Conservation (phyloP, 2,888 invertebrate species). For the Neoitamus cyanurus region DNA sequence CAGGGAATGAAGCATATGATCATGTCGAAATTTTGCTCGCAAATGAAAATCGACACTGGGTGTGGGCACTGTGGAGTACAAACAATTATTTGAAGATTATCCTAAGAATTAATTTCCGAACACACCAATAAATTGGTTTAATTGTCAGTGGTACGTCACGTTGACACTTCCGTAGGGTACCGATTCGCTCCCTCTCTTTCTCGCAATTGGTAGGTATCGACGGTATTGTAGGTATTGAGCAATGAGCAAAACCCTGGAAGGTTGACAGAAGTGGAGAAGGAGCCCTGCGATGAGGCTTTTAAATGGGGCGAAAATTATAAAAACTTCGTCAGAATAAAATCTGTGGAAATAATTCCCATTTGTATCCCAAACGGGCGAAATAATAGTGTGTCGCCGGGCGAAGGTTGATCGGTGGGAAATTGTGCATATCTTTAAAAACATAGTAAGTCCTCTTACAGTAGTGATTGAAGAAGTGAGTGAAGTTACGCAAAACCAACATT, state of each 20-base stretch:
- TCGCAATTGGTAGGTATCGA: too few species aligned
- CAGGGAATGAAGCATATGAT: too few species aligned
- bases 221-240: neutral
- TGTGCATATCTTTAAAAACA: neutral
- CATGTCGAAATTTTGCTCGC: too few species aligned
- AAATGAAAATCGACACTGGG: too few species aligned
- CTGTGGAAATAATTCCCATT: neutral
- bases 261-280: neutral
- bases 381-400: too few species aligned
- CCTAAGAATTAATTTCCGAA: too few species aligned
- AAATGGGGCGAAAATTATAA: neutral
- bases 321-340: neutral
- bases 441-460: neutral
- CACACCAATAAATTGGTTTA: too few species aligned
- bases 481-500: conserved; percentile 16
- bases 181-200: too few species aligned
- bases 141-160: too few species aligned
- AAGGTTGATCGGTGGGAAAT: neutral
- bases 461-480: neutral
- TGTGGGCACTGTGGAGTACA: too few species aligned
- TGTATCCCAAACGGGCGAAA: neutral
- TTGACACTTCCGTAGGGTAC: too few species aligned
- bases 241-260: neutral
- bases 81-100: too few species aligned
- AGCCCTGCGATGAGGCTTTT: neutral